phyloP scores from a whole-genome alignment of 2,888 invertebrate species.

The Rhorus exstirpatorius region DNA sequence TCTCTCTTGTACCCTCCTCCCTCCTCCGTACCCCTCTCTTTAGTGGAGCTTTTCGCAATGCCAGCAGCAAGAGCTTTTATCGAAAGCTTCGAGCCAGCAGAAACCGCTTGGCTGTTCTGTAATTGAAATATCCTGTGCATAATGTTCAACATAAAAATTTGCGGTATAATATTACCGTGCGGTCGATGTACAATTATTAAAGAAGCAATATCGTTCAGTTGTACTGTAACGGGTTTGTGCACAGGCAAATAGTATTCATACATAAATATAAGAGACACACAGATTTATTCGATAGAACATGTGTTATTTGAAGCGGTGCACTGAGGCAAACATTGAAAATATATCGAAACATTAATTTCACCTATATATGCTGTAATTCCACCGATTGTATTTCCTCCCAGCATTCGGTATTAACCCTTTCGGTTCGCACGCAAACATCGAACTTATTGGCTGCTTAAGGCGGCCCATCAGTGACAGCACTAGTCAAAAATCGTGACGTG shows the following conservation, averaged over 20 bases:
- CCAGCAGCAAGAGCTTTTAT: constrained; percentile 53
- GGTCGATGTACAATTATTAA: constrained; percentile 39
- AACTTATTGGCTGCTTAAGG: constrained; percentile 36
- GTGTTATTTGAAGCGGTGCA: not conserved
- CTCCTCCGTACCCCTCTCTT: not conserved
- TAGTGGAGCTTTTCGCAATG: constrained; percentile 51
- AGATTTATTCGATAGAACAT: not conserved
- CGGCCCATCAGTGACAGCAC: no score
- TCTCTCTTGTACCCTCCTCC: constrained; percentile 71
- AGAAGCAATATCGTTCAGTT: constrained; percentile 28
- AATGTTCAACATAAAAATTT: constrained; percentile 41
- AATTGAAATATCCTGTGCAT: constrained; percentile 59
- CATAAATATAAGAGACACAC: not conserved
- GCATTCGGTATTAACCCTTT: not conserved
- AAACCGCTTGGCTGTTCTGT: constrained; percentile 51
- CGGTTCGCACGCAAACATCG: constrained; percentile 29
- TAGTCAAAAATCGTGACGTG: no score
- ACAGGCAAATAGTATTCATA: not conserved
- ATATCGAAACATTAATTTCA: constrained; percentile 37
- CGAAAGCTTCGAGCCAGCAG: constrained; percentile 54
- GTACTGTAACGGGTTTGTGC: not conserved
- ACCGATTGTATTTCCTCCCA: constrained; percentile 9
- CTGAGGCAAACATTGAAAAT: not conserved
- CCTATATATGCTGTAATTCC: constrained; percentile 23
- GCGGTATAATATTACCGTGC: constrained; percentile 23